These are phyloP conservation scores for Gallinago jamesoni DNA, from an alignment of 2,113 vertebrate species.

Conservation along the genomic window DNA sequence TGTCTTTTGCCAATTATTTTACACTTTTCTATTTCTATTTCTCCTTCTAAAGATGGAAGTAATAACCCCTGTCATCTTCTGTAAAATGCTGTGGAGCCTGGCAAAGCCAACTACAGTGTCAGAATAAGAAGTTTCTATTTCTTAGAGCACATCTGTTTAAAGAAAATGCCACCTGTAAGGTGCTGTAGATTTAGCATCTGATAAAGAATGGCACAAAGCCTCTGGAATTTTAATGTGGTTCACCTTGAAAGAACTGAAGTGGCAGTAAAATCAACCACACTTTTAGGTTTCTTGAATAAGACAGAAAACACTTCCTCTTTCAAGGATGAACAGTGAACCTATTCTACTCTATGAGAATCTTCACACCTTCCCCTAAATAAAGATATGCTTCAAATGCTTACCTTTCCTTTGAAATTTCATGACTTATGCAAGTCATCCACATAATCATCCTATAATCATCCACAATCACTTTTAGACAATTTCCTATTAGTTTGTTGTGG, in stretches of 20 bases:
- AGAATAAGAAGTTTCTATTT: not conserved
- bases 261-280: constrained; percentile 4
- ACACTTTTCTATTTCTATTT: not conserved
- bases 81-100: not conserved
- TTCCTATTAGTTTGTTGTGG: not conserved
- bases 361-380: not conserved
- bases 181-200: not conserved
- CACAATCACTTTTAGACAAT: not conserved
- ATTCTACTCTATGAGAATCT: not conserved
- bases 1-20: not conserved
- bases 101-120: not conserved
- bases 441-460: not conserved
- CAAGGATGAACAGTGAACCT: not conserved
- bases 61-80: not conserved
- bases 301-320: constrained; percentile 7
- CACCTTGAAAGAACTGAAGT: not conserved
- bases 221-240: constrained; percentile 48
- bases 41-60: not conserved
- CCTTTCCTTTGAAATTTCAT: not conserved
- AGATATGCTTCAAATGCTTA: not conserved
- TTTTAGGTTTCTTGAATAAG: not conserved
- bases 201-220: not conserved
- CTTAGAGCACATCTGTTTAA: not conserved
- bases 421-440: not conserved
- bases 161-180: not conserved